Conservation (phyloP, 92 coral and sea anemone species). For the Siderastrea radians region DNA sequence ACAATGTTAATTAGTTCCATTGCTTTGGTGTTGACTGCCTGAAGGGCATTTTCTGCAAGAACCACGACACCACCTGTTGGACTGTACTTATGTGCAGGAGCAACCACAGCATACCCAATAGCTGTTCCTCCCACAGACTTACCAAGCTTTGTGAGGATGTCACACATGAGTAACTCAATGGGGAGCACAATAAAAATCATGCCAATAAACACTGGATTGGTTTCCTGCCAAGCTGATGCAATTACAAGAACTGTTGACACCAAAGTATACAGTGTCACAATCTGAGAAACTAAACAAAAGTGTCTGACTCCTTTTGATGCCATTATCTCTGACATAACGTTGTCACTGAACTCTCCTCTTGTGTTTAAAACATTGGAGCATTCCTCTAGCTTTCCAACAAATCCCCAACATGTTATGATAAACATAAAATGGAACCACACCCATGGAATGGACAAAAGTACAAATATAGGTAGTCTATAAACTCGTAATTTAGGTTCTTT, state of each 20-base stretch:
- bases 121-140: conserved; percentile 99
- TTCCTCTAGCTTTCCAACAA: conserved; percentile 93
- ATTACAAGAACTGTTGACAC: conserved; percentile 80
- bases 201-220: conserved; percentile 86
- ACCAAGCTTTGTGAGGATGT: conserved; percentile 91
- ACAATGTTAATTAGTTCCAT: conserved; percentile 86
- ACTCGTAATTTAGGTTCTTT: conserved; percentile 72
- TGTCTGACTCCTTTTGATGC: conserved; percentile 96
- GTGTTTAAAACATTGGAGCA: conserved; percentile 80
- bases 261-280: conserved; percentile 85
- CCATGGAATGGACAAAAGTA: conserved; percentile 82
- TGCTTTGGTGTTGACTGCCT: conserved; percentile 83
- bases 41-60: conserved; percentile 86
- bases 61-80: conserved; percentile 80
- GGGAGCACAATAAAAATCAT: conserved; percentile 88
- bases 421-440: conserved; percentile 90
- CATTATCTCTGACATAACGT: conserved; percentile 90
- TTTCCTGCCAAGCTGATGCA: conserved; percentile 88
- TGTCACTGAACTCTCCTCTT: conserved; percentile 85
- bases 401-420: conserved; percentile 94
- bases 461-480: conserved; percentile 84
- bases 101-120: conserved; percentile 95
- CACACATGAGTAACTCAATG: conserved; percentile 87
- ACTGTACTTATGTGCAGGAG: conserved; percentile 90
- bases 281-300: conserved; percentile 94